Evolutionary conservation across 1,140 invertebrate species (phyloP).

Genomic region (Caenorhabditis inopinata): DNA sequence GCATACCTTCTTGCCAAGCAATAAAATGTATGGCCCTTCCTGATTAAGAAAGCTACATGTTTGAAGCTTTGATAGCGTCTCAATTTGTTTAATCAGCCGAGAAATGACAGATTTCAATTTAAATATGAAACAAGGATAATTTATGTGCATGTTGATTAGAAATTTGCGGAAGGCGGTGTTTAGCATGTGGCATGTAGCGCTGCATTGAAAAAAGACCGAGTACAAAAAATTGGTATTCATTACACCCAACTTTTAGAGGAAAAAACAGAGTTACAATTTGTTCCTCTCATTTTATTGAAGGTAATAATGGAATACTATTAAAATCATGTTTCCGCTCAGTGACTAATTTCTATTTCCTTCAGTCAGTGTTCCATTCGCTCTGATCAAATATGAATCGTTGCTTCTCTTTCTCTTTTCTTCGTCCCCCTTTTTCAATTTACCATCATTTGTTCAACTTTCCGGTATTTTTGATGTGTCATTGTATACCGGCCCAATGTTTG

Average conservation of each 20-base stretch:
- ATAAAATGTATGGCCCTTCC: neutral
- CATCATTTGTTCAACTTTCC: conserved; percentile 16
- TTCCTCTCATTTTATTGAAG: too few species aligned
- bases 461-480: conserved; percentile 1
- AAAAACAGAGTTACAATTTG: too few species aligned
- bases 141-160: conserved; percentile 23
- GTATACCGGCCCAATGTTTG: conserved; percentile 10
- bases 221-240: too few species aligned
- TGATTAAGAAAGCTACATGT: neutral
- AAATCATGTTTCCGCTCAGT: conserved; percentile 22
- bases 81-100: neutral
- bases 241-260: too few species aligned
- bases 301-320: conserved; percentile 24
- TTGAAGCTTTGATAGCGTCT: neutral
- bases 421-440: neutral
- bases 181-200: too few species aligned
- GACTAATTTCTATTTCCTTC: conserved; percentile 28
- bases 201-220: too few species aligned
- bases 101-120: neutral
- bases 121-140: neutral
- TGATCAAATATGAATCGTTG: conserved; percentile 30
- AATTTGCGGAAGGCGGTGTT: too few species aligned
- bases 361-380: conserved; percentile 30
- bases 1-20: too few species aligned
- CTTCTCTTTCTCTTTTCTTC: neutral